Evolutionary conservation across 1,140 invertebrate species (phyloP).

Genomic region (Melipona quadrifasciata): DNA sequence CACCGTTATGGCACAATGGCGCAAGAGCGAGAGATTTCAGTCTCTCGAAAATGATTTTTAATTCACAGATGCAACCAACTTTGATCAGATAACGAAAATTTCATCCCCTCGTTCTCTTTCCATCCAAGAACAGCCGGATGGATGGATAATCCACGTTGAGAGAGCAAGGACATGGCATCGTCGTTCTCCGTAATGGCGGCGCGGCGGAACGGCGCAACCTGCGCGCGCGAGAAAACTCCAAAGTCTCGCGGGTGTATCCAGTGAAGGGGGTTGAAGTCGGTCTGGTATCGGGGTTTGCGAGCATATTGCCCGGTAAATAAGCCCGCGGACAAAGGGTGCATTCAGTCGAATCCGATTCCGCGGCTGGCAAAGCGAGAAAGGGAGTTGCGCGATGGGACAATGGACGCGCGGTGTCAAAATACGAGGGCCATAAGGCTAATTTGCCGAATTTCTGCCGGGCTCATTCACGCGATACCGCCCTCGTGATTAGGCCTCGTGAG

Average conservation of each 20-base stretch:
- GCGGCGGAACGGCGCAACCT: not conserved
- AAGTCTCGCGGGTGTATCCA: not conserved
- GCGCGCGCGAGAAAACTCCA: not conserved
- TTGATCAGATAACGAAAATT: no score
- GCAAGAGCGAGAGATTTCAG: no score
- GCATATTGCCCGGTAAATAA: conserved; percentile 67
- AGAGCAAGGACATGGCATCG: not conserved
- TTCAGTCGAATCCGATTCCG: conserved; percentile 67
- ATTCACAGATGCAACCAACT: no score
- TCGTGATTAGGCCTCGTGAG: conserved; percentile 17
- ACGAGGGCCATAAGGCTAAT: conserved; percentile 80
- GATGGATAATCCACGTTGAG: no score
- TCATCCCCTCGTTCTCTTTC: no score
- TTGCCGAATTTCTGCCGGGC: conserved; percentile 73
- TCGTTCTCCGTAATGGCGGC: conserved; percentile 21
- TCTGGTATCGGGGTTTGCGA: conserved; percentile 38
- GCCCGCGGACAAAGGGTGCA: conserved; percentile 75
- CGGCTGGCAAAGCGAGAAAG: conserved; percentile 59
- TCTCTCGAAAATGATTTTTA: no score
- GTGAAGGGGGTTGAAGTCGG: not conserved
- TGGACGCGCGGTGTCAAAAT: conserved; percentile 78
- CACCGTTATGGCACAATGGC: no score
- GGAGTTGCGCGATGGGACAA: conserved; percentile 67
- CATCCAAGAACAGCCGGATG: not conserved
- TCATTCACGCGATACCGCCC: conserved; percentile 58